Evolutionary conservation across 2,113 vertebrate genomes (phyloP).

Genomic region (Dascyllus trimaculatus): DNA sequence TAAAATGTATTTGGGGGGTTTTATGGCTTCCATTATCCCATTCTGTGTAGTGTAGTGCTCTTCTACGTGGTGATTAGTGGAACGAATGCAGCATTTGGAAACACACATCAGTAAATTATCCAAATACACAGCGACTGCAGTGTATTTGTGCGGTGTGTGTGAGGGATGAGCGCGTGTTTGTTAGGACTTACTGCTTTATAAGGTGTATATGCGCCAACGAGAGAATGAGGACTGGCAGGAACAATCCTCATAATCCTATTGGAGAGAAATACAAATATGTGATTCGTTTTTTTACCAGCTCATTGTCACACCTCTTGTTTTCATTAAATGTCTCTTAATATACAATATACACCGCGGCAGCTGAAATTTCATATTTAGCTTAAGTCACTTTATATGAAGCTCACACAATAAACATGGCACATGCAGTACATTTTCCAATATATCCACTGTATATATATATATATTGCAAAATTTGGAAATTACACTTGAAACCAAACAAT

Average conservation of each 20-base stretch:
- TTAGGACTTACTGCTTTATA: conserved; percentile 17
- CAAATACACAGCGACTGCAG: background rate
- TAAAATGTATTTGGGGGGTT: background rate
- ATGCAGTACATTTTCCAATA: conserved; percentile 24
- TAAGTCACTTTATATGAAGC: conserved; percentile 21
- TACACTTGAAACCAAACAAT: conserved; percentile 55
- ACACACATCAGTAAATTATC: conserved; percentile 9
- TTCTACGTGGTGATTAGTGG: background rate
- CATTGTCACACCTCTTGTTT: conserved; percentile 52
- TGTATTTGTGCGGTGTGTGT: background rate
- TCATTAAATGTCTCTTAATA: conserved; percentile 44
- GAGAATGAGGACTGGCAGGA: conserved; percentile 40
- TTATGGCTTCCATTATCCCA: background rate
- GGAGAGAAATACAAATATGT: conserved; percentile 62
- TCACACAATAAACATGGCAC: conserved; percentile 34
- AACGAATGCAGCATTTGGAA: conserved; percentile 8
- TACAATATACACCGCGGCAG: background rate
- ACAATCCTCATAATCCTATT: conserved; percentile 70
- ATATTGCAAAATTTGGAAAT: conserved; percentile 49
- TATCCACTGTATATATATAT: background rate
- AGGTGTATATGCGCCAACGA: conserved; percentile 19
- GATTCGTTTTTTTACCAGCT: conserved; percentile 45
- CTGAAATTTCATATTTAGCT: conserved; percentile 43
- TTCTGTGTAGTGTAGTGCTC: background rate
- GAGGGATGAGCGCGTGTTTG: conserved; percentile 2